Base-by-base conservation (phyloP, 2,888 invertebrate genomes). In the Cantharis rufa region DNA sequence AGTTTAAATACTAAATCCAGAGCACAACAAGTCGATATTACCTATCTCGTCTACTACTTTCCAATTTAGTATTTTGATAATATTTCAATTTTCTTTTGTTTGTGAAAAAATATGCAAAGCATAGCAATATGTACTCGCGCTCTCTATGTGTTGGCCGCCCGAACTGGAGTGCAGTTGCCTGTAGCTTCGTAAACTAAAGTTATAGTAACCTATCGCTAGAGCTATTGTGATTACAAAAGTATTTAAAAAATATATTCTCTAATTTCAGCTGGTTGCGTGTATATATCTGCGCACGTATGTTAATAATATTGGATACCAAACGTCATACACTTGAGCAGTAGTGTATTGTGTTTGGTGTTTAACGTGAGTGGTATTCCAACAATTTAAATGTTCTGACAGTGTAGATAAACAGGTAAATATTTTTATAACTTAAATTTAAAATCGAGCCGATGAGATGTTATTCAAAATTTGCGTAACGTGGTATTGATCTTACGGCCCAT, bases 361-460 rank as follows among this genome's bases (percentile, higher is more conserved):
- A 13, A 66, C 62, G 69, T 68, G 75, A 69, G 71, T 74, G 77
- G 48, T 32, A 24, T 62, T 70, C 71, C 16, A 66, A 62, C 16
- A 71, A 71, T 66, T 71, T 70, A 74, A 77, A 77, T 77, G 77
- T 71, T 71, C 69, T 74, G 77, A 74, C 71, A 74, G 18, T 64
- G 62, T 68, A 32, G 9, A 69, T 21, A 61, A 72, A 72, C 16
- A 69, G 72, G 72, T 76, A 72, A 72, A 21, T 48, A 48, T 48
- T 48, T 48, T 48, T 48, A 48, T n/a, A n/a, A 48, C 5, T 48
- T n/a, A 48, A 48, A 48, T n/a, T 48, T 48, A 48, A 48, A n/a
- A n/a, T 48, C 48, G 48, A n/a, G 48, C 7, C 1, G 1, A 48
- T n/a, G 2, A n/a, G 48, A n/a, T 7, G 48, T 48, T 48, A 11